Evolutionary conservation across 1,140 invertebrate genomes (phyloP), one percentile per base, ranked within the genome.

Genomic region (Macrosteles quadrilineatus): DNA sequence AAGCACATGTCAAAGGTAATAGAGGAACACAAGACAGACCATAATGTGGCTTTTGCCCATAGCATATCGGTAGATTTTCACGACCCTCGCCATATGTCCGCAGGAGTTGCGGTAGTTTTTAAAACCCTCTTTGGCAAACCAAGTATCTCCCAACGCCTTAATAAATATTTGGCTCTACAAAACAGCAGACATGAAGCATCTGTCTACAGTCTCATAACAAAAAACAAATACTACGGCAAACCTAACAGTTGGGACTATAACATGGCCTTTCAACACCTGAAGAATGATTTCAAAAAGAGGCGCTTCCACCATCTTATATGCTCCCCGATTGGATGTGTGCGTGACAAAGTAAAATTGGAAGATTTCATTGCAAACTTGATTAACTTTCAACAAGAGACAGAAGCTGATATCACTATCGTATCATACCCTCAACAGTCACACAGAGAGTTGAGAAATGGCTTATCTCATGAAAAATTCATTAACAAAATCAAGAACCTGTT

Each of bases 381-480:
- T 9, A 11, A 50, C n/a, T 50, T 50, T 23, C 47, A 50, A 50
- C 17, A 50, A 11, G 21, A 50, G 6, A 50, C 47, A 50, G 47
- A n/a, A 50, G 47, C 47, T 11, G 6, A 6, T 6, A 23, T 50
- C 6, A 50, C 47, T 9, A 23, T 50, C 3, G 47, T 50, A 9
- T 50, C 47, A 3, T 50, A 50, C 47, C n/a, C 4, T n/a, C 47
- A 50, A 50, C 3, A 50, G 6, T 50, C 47, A 50, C n/a, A 11
- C 47, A 50, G 47, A 19, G 47, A 50, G n/a, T n/a, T 11, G 21
- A n/a, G 47, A 19, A 50, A 50, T 19, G 47, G 47, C 17, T 6
- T 50, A 23, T 50, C 47, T n/a, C 47, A 50, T 50, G 21, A n/a
- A n/a, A n/a, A 50, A 9, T 50, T 66, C 32, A n/a, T n/a, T n/a